Percentiles rank a stretch among this genome's conserved stretches.
These are phyloP conservation scores for Mus spicilegus DNA, from an alignment of 2,113 vertebrate species.

Conservation along the genomic window DNA sequence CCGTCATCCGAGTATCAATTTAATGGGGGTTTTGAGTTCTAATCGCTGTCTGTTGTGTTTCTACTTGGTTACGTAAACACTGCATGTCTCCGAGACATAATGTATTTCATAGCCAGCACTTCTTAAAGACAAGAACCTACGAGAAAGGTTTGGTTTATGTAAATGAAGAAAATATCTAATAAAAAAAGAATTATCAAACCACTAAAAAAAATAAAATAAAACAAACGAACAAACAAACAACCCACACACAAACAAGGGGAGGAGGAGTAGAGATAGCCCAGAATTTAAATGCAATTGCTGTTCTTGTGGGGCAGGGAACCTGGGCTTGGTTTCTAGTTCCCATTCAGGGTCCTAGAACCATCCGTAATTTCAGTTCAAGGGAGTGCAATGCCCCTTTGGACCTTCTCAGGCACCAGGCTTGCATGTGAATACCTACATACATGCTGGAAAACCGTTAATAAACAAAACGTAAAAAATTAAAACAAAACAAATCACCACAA, in stretches of 20 bases:
- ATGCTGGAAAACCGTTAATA: background rate
- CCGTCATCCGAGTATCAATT: background rate
- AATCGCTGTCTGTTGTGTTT: background rate
- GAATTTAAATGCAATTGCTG: background rate
- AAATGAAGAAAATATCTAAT: no score
- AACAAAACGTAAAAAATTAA: background rate
- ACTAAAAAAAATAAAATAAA: background rate
- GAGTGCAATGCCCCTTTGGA: background rate
- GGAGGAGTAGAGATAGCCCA: no score
- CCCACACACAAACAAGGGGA: background rate
- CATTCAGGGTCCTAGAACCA: background rate
- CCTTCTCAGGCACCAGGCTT: background rate
- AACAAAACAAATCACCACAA: background rate
- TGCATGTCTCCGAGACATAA: background rate
- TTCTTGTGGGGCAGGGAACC: background rate
- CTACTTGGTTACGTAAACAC: background rate
- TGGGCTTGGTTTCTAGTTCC: background rate
- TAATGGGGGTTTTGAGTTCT: background rate
- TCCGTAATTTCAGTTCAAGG: background rate
- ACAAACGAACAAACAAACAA: no score
- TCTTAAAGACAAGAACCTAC: background rate
- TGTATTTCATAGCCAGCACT: background rate
- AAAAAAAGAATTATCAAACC: no score
- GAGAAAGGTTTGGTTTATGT: background rate
- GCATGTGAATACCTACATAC: background rate